Evolutionary conservation across 2,888 invertebrate genomes (phyloP), one percentile per base, ranked within the genome.

Genomic region (Erebia palarica): DNA sequence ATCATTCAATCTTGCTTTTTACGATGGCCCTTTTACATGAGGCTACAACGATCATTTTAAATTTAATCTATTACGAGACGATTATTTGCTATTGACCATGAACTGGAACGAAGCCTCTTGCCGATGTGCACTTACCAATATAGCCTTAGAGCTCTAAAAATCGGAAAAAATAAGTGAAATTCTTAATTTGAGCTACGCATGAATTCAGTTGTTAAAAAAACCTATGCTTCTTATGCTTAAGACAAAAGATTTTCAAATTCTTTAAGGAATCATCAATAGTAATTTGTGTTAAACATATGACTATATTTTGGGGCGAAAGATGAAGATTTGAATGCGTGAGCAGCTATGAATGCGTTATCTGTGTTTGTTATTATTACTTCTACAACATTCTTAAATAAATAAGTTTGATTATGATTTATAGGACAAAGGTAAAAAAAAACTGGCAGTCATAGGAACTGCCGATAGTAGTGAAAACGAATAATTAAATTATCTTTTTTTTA

Each of bases 1-100:
- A 47, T 67, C 66, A 58, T 47, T 67, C 27, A 59, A 49, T 59
- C 49, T 67, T 16, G 49, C 49, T 59, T 59, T 58, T 67, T 67
- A 59, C 36, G 10, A 7, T 36, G 18, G n/a, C 59, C 49, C 7
- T 49, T 59, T 67, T 57, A 59, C 59, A 67, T 67, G 49, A 59
- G 16, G 59, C 16, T 49, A 59, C 16, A 14, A 44, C 67, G 67
- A 67, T 47, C 1, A 66, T 42, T 36, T 65, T 14, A 16, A 36
- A 61, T 18, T 42, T 13, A 4, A 44, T 44, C 11, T 8, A 0
- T 44, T 61, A 61, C 61, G 16, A n/a, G 60, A 27, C 7, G 21
- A 18, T 18, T 55, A 16, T 55, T 11, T 14, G 51, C n/a, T 16
- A 2, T 16, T 53, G 18, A 55, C 55, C 10, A 10, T 55, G 9